Base-by-base conservation (phyloP, 2,113 vertebrate species). In the Zosterops pallidus region DNA sequence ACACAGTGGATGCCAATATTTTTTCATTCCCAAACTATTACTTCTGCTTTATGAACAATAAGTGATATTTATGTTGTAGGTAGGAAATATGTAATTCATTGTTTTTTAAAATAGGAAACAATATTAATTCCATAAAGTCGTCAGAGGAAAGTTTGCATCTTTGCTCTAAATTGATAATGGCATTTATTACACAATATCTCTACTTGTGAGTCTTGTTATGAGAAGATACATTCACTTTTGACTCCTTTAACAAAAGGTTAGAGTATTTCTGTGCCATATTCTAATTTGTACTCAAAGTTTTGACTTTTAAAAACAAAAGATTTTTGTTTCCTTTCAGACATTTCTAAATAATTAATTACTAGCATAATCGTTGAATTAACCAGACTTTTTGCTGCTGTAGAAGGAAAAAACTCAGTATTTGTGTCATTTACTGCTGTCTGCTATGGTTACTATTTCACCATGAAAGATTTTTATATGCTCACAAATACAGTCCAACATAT, bases 341-440 rank as follows among this genome's bases (percentile, higher is more conserved):
- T 95, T 97, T 96, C 60, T 67, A 96, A 96, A 85, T 92, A 96
- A 95, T 94, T 92, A 96, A 93, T 87, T 92, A 80, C 71, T 90
- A 90, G 59, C 63, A 55, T 53, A 62, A 64, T 71, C 53, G 92
- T 94, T 96, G 35, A 85, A 92, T 94, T 90, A 89, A 93, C 85
- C 56, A 72, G 31, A 75, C 72, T 75, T 89, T 50, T 94, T 95
- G 26, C 68, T 90, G 35, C 41, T 89, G 75, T 87, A 83, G 72
- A 93, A 95, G 28, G 57, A 95, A 94, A 96, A 88, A 92, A 42
- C 35, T 0, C 7, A 94, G 25, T 65, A 79, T 23, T 90, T 71
- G 14, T 83, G 52, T 88, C 6, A 92, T 50, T 96, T 96, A 94
- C 68, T 92, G 55, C 47, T 89, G 39, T 96, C 80, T 94, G 80